Evolutionary conservation across 2,797 vertebrate species (phyloP), one percentile per base, ranked within the genome.

Genomic region (Cirrhinus mrigala): DNA sequence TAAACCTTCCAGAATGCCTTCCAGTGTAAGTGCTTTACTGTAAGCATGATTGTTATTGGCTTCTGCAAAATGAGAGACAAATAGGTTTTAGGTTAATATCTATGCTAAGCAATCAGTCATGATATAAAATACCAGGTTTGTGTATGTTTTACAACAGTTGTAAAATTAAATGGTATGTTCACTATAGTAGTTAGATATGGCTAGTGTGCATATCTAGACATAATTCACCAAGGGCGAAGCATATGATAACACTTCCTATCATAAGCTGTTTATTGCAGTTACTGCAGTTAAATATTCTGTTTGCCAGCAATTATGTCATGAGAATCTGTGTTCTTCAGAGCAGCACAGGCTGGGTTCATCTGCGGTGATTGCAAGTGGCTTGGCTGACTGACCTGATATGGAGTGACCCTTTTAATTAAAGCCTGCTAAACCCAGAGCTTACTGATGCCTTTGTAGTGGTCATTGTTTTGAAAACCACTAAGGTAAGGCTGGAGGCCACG

Each of bases 391-490:
- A 74, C 24, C 54, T 62, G 27, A 24, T 50, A 29, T 84, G 64
- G 44, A 81, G 78, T 76, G 15, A 29, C 27, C 66, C n/a, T 50
- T 84, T 69, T 37, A 81, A 87, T 80, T 54, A 84, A n/a, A 3
- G 3, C 40, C 50, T 46, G 14, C 54, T 44, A 78, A 83, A 50
- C 58, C 77, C 24, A 54, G 64, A 66, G 44, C 44, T 83, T 71
- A 74, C 50, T 50, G 27, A 18, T 1, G 27, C 58, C 71, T 83
- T 18, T 64, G 10, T 64, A 74, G 58, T 40, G 70, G 20, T 18
- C 27, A 24, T 20, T 20, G 40, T 74, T 60, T 48, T 37, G 7
- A 74, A 60, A 24, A 48, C 37, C 16, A 20, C 10, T 74, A 62
- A n/a, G 18, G 44, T 48, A 12, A 1, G 40, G 24, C 29, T 64